phyloP scores from a whole-genome alignment of 2,113 vertebrate genomes.

The Donacobius atricapilla region DNA sequence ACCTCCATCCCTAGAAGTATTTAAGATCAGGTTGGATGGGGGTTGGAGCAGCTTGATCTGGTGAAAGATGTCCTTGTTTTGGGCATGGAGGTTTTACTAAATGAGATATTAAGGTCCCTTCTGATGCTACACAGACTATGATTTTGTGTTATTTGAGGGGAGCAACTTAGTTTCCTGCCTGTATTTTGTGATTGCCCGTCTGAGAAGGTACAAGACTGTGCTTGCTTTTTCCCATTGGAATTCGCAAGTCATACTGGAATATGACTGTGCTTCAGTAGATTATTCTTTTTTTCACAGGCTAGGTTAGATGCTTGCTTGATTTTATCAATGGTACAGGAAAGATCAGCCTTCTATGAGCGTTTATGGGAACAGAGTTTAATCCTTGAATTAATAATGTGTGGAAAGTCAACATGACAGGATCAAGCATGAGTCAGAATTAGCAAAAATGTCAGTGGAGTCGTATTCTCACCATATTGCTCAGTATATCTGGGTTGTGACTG shows the following conservation, averaged over 20 bases:
- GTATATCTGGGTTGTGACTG: neutral
- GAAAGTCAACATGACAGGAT: neutral
- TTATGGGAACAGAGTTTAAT: neutral
- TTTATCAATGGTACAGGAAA: neutral
- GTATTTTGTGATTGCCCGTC: neutral
- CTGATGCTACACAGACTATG: neutral
- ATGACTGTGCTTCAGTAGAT: neutral
- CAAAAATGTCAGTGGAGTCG: neutral
- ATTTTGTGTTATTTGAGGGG: neutral
- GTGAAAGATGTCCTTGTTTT: neutral
- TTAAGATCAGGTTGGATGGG: neutral
- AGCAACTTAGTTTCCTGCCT: neutral
- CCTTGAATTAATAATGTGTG: neutral
- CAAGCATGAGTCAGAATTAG: neutral
- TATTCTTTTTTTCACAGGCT: neutral
- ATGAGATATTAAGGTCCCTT: neutral
- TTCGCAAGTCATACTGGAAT: neutral
- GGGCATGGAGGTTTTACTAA: fast-evolving
- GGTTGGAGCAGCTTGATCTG: neutral
- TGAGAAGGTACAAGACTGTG: neutral
- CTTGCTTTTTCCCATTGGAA: neutral
- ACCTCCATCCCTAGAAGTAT: neutral
- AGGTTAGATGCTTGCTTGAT: neutral
- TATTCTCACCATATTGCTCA: neutral
- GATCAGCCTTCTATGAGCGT: neutral